These are phyloP conservation scores for Ciona savignyi DNA, from an alignment of 23 tunicate species.

Conservation along the genomic window DNA sequence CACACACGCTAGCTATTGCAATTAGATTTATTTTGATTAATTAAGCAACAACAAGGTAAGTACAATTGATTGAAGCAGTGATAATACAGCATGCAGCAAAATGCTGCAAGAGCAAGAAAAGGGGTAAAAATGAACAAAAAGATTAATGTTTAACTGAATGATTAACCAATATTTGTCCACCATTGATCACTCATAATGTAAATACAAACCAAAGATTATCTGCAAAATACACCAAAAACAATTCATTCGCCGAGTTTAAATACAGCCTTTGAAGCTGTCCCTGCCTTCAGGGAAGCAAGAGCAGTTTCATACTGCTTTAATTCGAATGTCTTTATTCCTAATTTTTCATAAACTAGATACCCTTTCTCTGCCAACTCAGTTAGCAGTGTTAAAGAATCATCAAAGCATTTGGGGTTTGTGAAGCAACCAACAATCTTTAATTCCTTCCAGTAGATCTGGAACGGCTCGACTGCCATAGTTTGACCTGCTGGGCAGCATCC, in stretches of 20 bases:
- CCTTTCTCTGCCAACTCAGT: conserved; percentile 17
- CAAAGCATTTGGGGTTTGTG: conserved; percentile 79
- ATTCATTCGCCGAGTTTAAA: conserved; percentile 21
- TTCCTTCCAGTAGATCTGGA: conserved; percentile 81
- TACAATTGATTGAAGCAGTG: too few relatives aligned
- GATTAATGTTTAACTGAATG: too few relatives aligned
- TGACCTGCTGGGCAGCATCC: conserved; percentile 94
- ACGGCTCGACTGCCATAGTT: conserved; percentile 76
- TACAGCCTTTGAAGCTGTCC: conserved; percentile 75
- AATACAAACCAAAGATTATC: too few relatives aligned
- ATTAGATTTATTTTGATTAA: neutral
- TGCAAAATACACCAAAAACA: too few relatives aligned
- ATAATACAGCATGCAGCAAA: too few relatives aligned
- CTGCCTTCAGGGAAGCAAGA: conserved; percentile 35
- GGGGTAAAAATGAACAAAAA: too few relatives aligned
- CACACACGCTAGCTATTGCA: neutral
- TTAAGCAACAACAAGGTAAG: too few relatives aligned
- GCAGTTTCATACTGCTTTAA: conserved; percentile 54
- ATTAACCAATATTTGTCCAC: too few relatives aligned
- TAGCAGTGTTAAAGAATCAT: conserved; percentile 49
- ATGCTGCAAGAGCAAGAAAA: too few relatives aligned
- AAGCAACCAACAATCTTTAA: conserved; percentile 61
- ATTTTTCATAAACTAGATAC: conserved; percentile 36
- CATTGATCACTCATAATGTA: too few relatives aligned
- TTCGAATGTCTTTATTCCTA: conserved; percentile 49